Evolutionary conservation across 2,888 invertebrate species (phyloP), one percentile per base, ranked within the genome.

Genomic region (Camponotus fellah): DNA sequence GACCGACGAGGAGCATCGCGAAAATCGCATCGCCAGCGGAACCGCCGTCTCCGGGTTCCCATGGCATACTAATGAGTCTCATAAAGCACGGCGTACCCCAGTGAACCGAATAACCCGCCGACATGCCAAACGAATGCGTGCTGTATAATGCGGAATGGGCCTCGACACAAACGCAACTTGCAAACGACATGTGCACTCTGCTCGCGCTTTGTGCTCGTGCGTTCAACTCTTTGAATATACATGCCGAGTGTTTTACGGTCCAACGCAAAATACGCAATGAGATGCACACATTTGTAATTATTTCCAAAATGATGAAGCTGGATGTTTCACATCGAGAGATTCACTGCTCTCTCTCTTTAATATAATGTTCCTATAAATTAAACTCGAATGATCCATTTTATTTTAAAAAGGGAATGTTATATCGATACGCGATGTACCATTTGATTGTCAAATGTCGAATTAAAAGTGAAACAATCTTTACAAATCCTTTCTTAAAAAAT

Each of bases 41-140:
- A 86, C 86, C 80, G 37, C 72, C 85, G 84, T 69, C 85, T 85
- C 80, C 72, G 26, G 77, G 86, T 91, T 90, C 91, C 89, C 92
- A 92, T 90, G 89, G 84, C 79, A 90, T 91, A 91, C 90, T 92
- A 92, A 92, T 91, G 90, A 92, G 90, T 26, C 87, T 81, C 85
- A 81, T 87, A 86, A 88, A 87, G 72, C 77, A 80, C 83, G 66
- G 66, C 72, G 84, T 86, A 87, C 84, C 83, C 88, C 83, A 83
- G 75, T 89, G 89, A 89, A 89, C 89, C 60, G 86, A 85, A 88
- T 89, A 87, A 85, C 81, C 65, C 75, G 82, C 85, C 65, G 87
- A 80, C 14, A 53, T 65, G 40, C 26, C 71, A 49, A 17, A 65
- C 26, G 62, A 49, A 53, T 60, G 64, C 32, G 74, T 53, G 49